Conservation (phyloP, 2,797 vertebrate genomes). For the Tenualosa thibaudeaui region DNA sequence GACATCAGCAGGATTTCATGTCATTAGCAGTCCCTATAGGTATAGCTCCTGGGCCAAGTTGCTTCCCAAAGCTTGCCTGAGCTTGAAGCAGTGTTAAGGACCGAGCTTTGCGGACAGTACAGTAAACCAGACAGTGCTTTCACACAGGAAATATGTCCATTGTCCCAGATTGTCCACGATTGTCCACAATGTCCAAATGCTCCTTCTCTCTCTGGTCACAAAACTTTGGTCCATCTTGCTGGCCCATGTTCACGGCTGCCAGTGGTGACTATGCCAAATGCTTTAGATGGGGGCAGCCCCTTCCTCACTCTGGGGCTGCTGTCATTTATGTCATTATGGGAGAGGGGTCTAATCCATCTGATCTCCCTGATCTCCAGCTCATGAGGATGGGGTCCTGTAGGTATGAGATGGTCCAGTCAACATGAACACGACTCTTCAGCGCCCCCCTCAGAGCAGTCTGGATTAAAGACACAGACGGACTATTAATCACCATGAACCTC, state of each 20-base stretch:
- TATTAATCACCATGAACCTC: background rate
- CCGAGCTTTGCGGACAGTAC: background rate
- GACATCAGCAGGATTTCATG: background rate
- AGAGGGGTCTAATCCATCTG: too few relatives aligned
- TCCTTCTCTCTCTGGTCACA: too few relatives aligned
- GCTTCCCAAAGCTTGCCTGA: background rate
- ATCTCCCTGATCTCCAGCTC: background rate
- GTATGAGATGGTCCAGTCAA: background rate
- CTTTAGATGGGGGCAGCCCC: too few relatives aligned
- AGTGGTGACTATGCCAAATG: too few relatives aligned
- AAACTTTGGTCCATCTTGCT: too few relatives aligned
- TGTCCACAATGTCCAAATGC: too few relatives aligned
- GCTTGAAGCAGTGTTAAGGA: background rate
- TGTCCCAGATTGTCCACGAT: background rate
- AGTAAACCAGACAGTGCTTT: background rate
- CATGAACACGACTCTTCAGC: background rate
- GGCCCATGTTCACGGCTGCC: too few relatives aligned
- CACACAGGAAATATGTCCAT: background rate
- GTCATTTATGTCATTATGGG: too few relatives aligned
- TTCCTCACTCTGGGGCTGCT: too few relatives aligned
- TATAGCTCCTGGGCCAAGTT: background rate
- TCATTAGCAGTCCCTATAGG: background rate
- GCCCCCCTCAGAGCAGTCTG: background rate
- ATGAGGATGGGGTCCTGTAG: background rate
- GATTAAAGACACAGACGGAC: background rate